Percentiles rank a stretch among this genome's conserved stretches.
Evolutionary conservation across 1,140 invertebrate species (phyloP).

Genomic region (Caenorhabditis briggsae): DNA sequence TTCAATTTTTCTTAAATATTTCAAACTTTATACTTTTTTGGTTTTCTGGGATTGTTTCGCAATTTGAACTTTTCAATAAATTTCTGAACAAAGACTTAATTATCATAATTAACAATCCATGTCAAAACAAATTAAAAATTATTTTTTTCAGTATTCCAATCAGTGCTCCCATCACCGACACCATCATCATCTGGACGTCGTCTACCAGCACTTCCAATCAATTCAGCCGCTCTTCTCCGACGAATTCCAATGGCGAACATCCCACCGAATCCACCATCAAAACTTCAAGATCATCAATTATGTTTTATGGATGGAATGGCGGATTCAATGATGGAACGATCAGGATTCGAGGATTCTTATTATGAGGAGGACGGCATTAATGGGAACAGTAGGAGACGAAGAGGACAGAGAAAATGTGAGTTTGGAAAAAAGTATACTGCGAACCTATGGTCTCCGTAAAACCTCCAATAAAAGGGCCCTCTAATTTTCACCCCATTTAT

Average conservation of each 20-base stretch:
- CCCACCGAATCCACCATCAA: slow-evolving; percentile 42
- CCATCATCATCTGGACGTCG: slow-evolving; percentile 59
- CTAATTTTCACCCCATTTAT: too few species aligned
- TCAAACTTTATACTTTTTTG: too few species aligned
- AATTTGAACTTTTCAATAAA: too few species aligned
- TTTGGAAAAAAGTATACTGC: slow-evolving; percentile 4
- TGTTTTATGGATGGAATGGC: slow-evolving; percentile 60
- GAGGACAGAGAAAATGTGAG: slow-evolving; percentile 67
- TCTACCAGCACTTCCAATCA: slow-evolving; percentile 62
- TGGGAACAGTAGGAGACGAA: slow-evolving; percentile 64
- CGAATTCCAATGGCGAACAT: slow-evolving; percentile 48
- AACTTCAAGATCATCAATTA: slow-evolving; percentile 54
- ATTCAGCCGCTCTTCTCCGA: slow-evolving; percentile 21
- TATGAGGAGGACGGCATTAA: slow-evolving; percentile 75
- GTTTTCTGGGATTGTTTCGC: too few species aligned
- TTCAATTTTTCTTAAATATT: too few species aligned
- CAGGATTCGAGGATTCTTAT: slow-evolving; percentile 73
- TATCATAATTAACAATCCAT: too few species aligned
- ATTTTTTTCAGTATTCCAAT: slow-evolving; percentile 55
- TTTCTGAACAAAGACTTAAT: too few species aligned
- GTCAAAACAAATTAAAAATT: too few species aligned
- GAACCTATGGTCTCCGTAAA: too few species aligned
- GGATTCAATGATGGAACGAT: slow-evolving; percentile 57
- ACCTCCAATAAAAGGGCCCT: too few species aligned
- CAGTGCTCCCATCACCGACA: slow-evolving; percentile 31